Conservation (phyloP, 2,113 vertebrate genomes). For the Cyprinodon brontotheroides region DNA sequence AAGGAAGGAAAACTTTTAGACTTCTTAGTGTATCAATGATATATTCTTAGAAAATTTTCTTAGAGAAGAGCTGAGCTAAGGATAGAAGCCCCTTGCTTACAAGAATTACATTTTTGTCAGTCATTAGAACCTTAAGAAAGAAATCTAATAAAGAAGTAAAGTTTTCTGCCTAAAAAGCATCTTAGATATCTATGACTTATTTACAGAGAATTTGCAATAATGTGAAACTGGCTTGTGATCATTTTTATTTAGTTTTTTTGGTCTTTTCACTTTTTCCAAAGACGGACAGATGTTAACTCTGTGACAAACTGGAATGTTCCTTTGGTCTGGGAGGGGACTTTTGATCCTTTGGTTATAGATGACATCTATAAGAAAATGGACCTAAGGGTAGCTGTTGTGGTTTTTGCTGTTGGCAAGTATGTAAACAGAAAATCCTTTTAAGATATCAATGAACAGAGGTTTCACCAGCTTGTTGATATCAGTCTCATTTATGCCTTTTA, state of each 20-base stretch:
- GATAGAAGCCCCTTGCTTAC: background rate
- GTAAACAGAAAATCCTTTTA: conserved; percentile 4
- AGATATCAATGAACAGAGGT: background rate
- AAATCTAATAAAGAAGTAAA: background rate
- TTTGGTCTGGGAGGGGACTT: conserved; percentile 58
- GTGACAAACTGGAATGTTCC: conserved; percentile 59
- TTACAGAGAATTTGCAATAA: background rate
- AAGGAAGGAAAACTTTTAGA: too few species aligned
- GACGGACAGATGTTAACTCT: conserved; percentile 51
- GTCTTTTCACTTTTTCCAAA: background rate
- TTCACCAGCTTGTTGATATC: background rate
- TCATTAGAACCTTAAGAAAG: background rate
- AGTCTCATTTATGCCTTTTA: background rate
- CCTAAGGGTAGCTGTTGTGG: conserved; percentile 50
- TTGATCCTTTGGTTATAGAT: conserved; percentile 55
- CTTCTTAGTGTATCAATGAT: too few species aligned
- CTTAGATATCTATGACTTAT: background rate
- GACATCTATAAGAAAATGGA: conserved; percentile 50
- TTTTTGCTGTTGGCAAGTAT: conserved; percentile 59
- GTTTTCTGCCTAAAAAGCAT: background rate
- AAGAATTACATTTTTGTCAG: background rate
- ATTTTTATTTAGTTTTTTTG: background rate
- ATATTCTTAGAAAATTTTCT: too few species aligned
- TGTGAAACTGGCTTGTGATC: background rate
- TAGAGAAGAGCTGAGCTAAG: too few species aligned